Evolutionary conservation across 2,797 vertebrate genomes (phyloP).

Genomic region (Tinamus major): DNA sequence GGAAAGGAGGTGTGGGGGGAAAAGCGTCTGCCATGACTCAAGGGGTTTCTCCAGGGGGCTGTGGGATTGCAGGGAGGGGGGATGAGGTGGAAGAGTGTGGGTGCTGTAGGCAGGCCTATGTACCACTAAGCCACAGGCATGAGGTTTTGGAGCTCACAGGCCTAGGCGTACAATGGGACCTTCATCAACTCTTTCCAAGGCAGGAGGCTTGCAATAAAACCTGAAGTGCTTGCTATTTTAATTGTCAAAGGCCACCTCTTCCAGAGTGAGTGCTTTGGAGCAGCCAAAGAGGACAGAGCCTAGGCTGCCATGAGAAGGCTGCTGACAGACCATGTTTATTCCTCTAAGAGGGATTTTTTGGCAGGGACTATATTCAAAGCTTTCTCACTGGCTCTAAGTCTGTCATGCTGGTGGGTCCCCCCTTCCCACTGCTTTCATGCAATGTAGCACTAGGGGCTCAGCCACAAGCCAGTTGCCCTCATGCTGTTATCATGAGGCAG

Average conservation of each 20-base stretch:
- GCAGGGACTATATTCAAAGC: neutral
- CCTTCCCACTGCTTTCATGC: neutral
- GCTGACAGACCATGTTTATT: conserved; percentile 10
- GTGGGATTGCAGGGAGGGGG: neutral
- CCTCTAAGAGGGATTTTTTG: neutral
- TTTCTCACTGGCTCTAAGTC: neutral
- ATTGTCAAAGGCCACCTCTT: conserved; percentile 23
- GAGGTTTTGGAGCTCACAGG: conserved; percentile 25
- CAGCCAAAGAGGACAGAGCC: neutral
- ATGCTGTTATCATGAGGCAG: neutral
- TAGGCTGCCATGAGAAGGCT: neutral
- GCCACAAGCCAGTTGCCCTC: neutral
- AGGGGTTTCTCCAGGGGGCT: neutral
- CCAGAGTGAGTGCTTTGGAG: neutral
- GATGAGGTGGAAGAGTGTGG: neutral
- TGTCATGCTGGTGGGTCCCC: neutral
- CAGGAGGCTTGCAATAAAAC: conserved; percentile 37
- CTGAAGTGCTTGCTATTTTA: conserved; percentile 37
- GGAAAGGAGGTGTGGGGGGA: neutral
- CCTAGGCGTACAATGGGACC: conserved; percentile 7
- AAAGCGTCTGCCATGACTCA: conserved; percentile 33
- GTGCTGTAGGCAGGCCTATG: conserved; percentile 14
- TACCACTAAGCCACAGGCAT: conserved; percentile 58
- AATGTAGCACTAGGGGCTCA: neutral
- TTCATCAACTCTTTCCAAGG: conserved; percentile 46